phyloP scores from a whole-genome alignment of 1,140 invertebrate genomes.

The Apis mellifera region Amel_HAv3.1 CM009931.2:5463001-5463500 shows the following conservation, averaged over 20 bases:
- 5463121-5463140: no score
- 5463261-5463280: slow-evolving; percentile 72
- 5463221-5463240: slow-evolving; percentile 71
- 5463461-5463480: not conserved
- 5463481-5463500: not conserved
- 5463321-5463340: slow-evolving; percentile 78
- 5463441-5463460: not conserved
- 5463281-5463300: slow-evolving; percentile 81
- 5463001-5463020: no score
- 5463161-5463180: not conserved
- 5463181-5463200: not conserved
- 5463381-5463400: slow-evolving; percentile 79
- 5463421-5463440: not conserved
- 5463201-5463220: not conserved
- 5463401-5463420: not conserved
- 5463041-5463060: no score
- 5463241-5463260: slow-evolving; percentile 81
- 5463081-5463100: no score
- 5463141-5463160: not conserved
- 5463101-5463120: no score
- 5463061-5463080: no score
- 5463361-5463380: slow-evolving; percentile 79
- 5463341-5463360: slow-evolving; percentile 83
- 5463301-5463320: slow-evolving; percentile 82
- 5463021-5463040: no score